Evolutionary conservation across 2,888 invertebrate genomes (phyloP), one percentile per base, ranked within the genome.

Genomic region (Pseudococcus longispinus): DNA sequence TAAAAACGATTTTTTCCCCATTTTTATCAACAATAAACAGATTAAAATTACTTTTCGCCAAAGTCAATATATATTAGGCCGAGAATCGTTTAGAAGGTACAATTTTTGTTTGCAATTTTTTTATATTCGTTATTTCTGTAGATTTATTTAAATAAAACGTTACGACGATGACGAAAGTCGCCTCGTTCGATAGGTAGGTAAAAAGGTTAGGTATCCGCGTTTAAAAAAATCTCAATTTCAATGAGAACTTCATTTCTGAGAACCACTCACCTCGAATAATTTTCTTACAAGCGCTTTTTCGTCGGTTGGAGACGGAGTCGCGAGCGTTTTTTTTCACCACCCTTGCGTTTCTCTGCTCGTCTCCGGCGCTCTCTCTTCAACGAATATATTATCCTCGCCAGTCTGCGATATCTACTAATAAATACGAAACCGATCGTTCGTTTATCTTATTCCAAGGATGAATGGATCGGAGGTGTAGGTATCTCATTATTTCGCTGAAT

Each of bases 351-450:
- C 60, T 60, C 11, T 42, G n/a, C n/a, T n/a, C n/a, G n/a, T n/a
- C n/a, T n/a, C n/a, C n/a, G n/a, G n/a, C n/a, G n/a, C 29, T n/a
- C 1, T 42, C 70, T 20, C 77, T 20, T 42, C 29, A 42, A 2
- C 42, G 77, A 80, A 80, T 80, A 80, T 42, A 80, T 80, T 80
- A 80, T 80, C 77, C 29, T 42, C 15, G 15, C 74, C 32, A 80
- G n/a, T 42, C 42, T 80, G 11, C 42, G 77, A 42, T 80, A 42
- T 80, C 23, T 80, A 80, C 77, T 80, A 80, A 80, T 80, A 80
- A 80, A 80, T 80, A 80, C 77, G 77, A 80, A 80, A 80, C 77
- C 77, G 77, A 80, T 80, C 77, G 77, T 80, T 80, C 77, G 77
- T 80, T 80, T 80, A 80, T 80, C 77, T 42, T 80, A 29, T 70